Base-by-base conservation (phyloP, 2,113 vertebrate genomes). In the Sceloporus tristichus region DNA sequence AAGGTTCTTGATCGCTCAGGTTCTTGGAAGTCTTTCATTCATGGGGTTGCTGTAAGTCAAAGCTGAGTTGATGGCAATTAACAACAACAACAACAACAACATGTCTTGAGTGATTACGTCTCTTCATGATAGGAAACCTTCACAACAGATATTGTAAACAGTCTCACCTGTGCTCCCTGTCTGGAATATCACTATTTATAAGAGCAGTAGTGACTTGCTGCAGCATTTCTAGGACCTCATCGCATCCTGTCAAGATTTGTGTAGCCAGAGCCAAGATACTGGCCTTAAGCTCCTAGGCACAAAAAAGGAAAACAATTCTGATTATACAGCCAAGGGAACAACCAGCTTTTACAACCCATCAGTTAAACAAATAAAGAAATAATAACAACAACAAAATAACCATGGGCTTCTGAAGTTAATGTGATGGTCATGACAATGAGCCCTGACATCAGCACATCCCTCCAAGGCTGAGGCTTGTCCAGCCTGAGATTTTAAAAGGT, bases 171-270 rank as follows among this genome's bases (percentile, higher is more conserved):
- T 97, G 98, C 84, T 99, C 98, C 88, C 97, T 97, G 89, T 99
- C 98, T 25, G 96, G 80, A 91, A 98, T 96, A 93, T 99, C 98
- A 87, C 98, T 98, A 96, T 98, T 98, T 87, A 99, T 98, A 85
- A 99, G 97, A 79, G 98, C 97, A 29, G 98, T 98, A 79, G 98
- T 99, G 92, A 99, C 98, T 94, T 98, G 98, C 92, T 99, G 98
- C 79, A 99, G 97, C 92, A 98, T 99, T 96, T 99, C 99, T 91
- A 99, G 95, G 54, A 99, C 99, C 96, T 99, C 98, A 94, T 99
- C 99, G 90, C 98, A 99, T 90, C 99, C 98, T 42, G 98, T 98
- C 94, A 99, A 95, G 91, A 99, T 98, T 95, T 99, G 99, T 7
- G 98, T 98, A 85, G 98, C 98, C 75, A 99, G 96, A 91, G 98